phyloP scores from a whole-genome alignment of 2,113 vertebrate species.

The Melanerpes aurifrons region DNA sequence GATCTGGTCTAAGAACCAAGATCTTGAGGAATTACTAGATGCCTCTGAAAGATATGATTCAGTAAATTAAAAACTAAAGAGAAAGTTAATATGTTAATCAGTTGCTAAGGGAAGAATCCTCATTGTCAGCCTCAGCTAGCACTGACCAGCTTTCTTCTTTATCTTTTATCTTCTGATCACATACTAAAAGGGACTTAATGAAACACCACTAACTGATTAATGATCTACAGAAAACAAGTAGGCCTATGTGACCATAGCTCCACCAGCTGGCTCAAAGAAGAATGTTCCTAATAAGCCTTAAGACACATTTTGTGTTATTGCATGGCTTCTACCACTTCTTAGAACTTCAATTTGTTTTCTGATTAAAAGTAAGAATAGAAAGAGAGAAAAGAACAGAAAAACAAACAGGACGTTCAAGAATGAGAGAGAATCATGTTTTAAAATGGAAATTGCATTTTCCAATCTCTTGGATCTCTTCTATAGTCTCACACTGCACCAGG shows the following conservation, averaged over 20 bases:
- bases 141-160: not conserved
- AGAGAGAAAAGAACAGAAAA: not conserved
- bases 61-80: not conserved
- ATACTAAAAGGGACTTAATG: not conserved
- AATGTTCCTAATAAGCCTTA: not conserved
- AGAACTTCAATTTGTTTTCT: not conserved
- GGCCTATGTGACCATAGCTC: rapidly evolving
- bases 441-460: not conserved
- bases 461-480: not conserved
- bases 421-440: not conserved
- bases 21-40: not conserved
- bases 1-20: not conserved
- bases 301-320: not conserved
- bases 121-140: not conserved
- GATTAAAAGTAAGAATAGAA: not conserved
- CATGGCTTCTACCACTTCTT: not conserved
- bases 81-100: not conserved
- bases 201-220: not conserved
- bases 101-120: not conserved
- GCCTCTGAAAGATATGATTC: not conserved
- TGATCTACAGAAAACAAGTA: not conserved
- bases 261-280: not conserved
- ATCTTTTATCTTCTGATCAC: not conserved
- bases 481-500: too few relatives aligned
- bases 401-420: not conserved